Percentiles rank a stretch among this genome's conserved stretches.
Conservation (phyloP, 2,888 invertebrate species). For the Pyrrhia umbra region DNA sequence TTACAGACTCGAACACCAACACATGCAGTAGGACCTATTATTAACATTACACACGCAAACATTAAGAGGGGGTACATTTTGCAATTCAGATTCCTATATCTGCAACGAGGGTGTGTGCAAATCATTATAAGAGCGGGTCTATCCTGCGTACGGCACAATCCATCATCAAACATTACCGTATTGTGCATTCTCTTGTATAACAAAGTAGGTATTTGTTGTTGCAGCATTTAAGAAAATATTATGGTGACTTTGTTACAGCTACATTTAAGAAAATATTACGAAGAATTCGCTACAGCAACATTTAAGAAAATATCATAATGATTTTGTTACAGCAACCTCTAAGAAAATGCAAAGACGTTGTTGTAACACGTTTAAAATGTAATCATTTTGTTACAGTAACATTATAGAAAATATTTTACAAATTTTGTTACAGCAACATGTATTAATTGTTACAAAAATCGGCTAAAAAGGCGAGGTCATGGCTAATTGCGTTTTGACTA, state of each 20-base stretch:
- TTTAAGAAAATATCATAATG: neutral
- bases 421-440: too few species aligned
- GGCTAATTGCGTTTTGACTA: too few species aligned
- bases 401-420: too few species aligned
- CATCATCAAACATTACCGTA: slow-evolving; percentile 30
- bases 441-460: too few species aligned
- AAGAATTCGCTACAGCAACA: too few species aligned
- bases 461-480: too few species aligned
- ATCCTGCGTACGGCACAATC: slow-evolving; percentile 13
- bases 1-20: slow-evolving; percentile 2
- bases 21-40: slow-evolving; percentile 25
- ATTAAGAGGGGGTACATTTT: slow-evolving; percentile 75
- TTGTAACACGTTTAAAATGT: neutral
- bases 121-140: slow-evolving; percentile 50
- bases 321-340: too few species aligned
- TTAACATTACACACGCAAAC: slow-evolving; percentile 64
- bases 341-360: too few species aligned
- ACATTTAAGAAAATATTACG: too few species aligned
- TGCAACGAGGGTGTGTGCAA: slow-evolving; percentile 42
- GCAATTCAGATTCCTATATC: slow-evolving; percentile 77
- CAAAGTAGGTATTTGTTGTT: neutral
- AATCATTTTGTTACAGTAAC: neutral
- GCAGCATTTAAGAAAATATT: neutral
- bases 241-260: neutral
- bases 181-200: slow-evolving; percentile 9